These are phyloP conservation scores for Drosophila gaucha DNA, from an alignment of 2,888 invertebrate species.

Conservation along the genomic window DNA sequence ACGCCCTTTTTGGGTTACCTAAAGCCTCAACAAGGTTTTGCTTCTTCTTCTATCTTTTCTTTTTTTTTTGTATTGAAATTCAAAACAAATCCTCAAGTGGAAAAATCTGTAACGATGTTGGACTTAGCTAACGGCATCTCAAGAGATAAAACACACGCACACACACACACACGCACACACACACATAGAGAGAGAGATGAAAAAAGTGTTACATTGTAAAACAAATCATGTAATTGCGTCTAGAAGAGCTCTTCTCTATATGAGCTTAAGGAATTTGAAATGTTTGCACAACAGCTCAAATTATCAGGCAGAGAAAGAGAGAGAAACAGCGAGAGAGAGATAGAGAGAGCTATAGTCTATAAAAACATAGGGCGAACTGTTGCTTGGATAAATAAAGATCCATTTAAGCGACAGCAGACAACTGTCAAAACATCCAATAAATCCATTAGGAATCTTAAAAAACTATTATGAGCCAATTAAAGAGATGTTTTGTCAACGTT, in stretches of 20 bases:
- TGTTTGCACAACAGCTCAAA: conserved; percentile 20
- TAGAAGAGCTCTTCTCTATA: conserved; percentile 4
- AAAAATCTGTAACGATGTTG: conserved; percentile 47
- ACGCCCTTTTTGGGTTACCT: conserved; percentile 24
- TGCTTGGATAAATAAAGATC: conserved; percentile 17
- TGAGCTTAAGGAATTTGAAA: conserved; percentile 14
- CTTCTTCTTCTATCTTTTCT: neutral
- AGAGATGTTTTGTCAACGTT: conserved; percentile 8
- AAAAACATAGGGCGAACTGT: neutral
- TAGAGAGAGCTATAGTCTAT: neutral
- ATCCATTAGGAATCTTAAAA: conserved; percentile 6
- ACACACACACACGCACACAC: neutral
- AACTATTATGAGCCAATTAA: conserved; percentile 29
- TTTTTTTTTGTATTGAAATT: conserved; percentile 49
- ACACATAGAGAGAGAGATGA: neutral
- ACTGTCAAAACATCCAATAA: conserved; percentile 10
- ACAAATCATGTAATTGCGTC: conserved; percentile 34
- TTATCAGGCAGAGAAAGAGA: neutral
- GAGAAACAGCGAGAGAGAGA: too few relatives aligned
- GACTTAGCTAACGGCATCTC: conserved; percentile 26
- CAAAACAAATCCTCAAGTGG: conserved; percentile 59
- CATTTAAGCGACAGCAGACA: conserved; percentile 9
- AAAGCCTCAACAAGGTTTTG: conserved; percentile 16
- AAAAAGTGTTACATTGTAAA: conserved; percentile 39
- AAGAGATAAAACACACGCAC: neutral